A percentile compares a stretch with the other conserved stretches of the same genome.
These are phyloP conservation scores for Frankliniella intonsa DNA, from an alignment of 2,888 invertebrate genomes.

Conservation along the genomic window DNA sequence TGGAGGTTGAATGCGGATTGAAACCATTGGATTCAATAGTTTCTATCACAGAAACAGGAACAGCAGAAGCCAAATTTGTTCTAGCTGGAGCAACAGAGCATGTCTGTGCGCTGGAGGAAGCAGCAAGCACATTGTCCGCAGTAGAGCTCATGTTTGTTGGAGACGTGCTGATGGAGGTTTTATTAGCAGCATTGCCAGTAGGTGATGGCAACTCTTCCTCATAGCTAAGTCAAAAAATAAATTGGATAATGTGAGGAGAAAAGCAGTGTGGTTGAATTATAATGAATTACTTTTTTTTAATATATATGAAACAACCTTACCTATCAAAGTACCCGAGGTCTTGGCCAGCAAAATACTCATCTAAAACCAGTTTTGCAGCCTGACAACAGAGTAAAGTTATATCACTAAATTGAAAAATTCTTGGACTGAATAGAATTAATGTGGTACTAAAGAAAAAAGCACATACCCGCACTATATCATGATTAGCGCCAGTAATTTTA, in stretches of 20 bases:
- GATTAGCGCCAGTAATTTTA: conserved; percentile 78
- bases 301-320: conserved; percentile 31
- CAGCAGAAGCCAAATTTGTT: not conserved
- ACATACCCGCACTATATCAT: conserved; percentile 76
- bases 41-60: not conserved
- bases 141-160: not conserved
- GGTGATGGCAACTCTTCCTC: conserved; percentile 34
- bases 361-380: conserved; percentile 82
- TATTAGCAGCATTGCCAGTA: not conserved
- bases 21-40: not conserved
- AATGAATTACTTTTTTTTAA: conserved; percentile 33
- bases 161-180: not conserved
- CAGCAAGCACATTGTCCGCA: not conserved
- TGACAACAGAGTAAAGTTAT: conserved; percentile 44
- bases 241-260: not conserved
- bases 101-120: not conserved
- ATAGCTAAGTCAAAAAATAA: conserved; percentile 29
- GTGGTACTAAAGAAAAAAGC: not conserved
- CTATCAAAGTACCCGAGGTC: conserved; percentile 32
- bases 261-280: not conserved
- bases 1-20: not conserved
- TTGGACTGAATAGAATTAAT: not conserved
- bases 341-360: conserved; percentile 69
- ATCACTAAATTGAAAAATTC: not conserved
- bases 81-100: not conserved